Evolutionary conservation across 2,888 invertebrate genomes (phyloP), one percentile per base, ranked within the genome.

Genomic region (Watsonalla binaria): DNA sequence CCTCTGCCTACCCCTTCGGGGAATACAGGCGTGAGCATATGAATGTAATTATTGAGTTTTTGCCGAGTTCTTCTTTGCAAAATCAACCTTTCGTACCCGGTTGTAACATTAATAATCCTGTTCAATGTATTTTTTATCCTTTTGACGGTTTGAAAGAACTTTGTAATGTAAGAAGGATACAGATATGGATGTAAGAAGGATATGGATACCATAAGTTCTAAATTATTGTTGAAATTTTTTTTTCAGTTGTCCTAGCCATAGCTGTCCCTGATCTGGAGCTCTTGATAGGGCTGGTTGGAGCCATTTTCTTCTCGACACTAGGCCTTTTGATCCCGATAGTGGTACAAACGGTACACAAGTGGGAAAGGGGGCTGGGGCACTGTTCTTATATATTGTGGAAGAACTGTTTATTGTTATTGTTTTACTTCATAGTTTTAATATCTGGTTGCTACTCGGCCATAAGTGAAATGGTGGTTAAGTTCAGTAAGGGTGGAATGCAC

Each of bases 251-350:
- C 6, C 76, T 97, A 51, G 96, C 96, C 0, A 93, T 94, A 4
- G 92, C 94, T 5, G 95, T 98, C 34, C 97, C 97, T 5, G 93
- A 96, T 66, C 82, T 98, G 54, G 96, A 95, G 55, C 93, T 97
- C 0, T 94, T 98, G 59, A 98, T 98, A 60, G 95, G 96, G 6
- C 87, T 98, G 46, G 96, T 98, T 0, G 98, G 98, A 0, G 95
- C 98, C 5, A 92, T 94, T 7, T 94, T 94, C 69, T 93, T 94
- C 71, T 94, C 95, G 6, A 93, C 93, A 8, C 87, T 94, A 52
- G 97, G 98, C 0, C 91, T 96, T 11, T 90, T 94, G 50, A 93
- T 95, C 46, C 96, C 96, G 14, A 93, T 95, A 0, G 84, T 95
- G 13, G 92, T 96, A 4, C 95, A 96, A 72, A 94, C 94, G 0